phyloP scores from a whole-genome alignment of 2,888 invertebrate genomes.

The Acleris sparsana region DNA sequence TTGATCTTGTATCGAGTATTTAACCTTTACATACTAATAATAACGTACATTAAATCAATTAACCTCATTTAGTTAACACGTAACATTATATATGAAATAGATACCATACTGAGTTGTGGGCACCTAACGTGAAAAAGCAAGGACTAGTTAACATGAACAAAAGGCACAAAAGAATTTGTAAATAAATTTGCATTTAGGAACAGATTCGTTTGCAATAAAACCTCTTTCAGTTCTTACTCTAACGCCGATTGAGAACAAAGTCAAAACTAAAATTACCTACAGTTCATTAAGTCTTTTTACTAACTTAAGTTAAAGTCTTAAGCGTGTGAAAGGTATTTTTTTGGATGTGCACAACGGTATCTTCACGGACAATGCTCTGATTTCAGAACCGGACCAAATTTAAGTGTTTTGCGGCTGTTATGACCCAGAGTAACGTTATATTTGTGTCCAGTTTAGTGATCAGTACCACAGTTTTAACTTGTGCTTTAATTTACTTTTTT shows the following conservation, averaged over 20 bases:
- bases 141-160: conserved; percentile 14
- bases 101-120: too few relatives aligned
- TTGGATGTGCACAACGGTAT: conserved; percentile 15
- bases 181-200: background rate
- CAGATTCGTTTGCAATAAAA: background rate
- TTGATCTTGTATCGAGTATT: background rate
- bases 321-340: background rate
- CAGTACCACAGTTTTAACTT: conserved; percentile 4
- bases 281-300: too few relatives aligned
- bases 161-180: conserved; percentile 1
- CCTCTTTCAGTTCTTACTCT: background rate
- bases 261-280: too few relatives aligned
- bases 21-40: background rate
- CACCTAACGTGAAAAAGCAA: background rate
- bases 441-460: conserved; percentile 11
- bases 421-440: conserved; percentile 1
- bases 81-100: background rate
- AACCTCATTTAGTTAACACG: background rate
- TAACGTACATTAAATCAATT: background rate
- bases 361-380: conserved; percentile 28
- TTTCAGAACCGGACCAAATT: conserved; percentile 12
- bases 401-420: conserved; percentile 16
- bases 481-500: conserved; percentile 13
- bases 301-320: background rate
- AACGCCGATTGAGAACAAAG: too few relatives aligned